These are phyloP conservation scores for Etheostoma perlongum DNA, from an alignment of 2,797 vertebrate species.

Conservation along the genomic window DNA sequence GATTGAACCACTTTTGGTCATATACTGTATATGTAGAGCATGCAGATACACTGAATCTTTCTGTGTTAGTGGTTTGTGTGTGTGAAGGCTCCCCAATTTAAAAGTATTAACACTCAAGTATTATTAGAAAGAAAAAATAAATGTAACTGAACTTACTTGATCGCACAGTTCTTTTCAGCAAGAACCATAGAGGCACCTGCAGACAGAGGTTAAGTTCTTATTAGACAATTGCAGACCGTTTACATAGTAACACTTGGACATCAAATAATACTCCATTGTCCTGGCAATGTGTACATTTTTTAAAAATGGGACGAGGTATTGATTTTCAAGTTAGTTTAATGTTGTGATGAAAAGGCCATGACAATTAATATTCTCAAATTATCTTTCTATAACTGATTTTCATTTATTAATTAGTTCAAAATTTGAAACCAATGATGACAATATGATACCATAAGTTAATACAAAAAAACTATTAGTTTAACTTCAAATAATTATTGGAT, in stretches of 20 bases:
- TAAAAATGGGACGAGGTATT: not conserved
- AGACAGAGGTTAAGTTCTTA: slow-evolving; percentile 17
- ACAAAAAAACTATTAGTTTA: not conserved
- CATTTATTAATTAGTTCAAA: not conserved
- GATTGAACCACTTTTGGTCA: not conserved
- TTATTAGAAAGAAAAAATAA: not conserved
- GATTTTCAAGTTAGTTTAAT: not conserved
- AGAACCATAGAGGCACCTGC: slow-evolving; percentile 57
- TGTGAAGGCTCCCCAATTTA: not conserved
- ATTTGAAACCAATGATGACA: not conserved
- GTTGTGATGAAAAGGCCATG: no score
- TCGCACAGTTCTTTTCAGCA: slow-evolving; percentile 37
- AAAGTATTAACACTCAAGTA: not conserved
- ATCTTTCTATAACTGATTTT: not conserved
- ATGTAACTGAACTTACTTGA: slow-evolving; percentile 49
- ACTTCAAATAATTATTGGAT: not conserved
- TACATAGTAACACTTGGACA: not conserved
- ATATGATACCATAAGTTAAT: not conserved
- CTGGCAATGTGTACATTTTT: not conserved
- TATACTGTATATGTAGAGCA: not conserved
- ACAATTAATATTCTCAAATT: not conserved
- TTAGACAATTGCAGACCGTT: not conserved
- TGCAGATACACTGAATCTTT: not conserved
- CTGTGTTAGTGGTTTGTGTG: not conserved
- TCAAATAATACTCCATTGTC: not conserved